Conservation (phyloP, 1,140 invertebrate species). For the Ceratosolen fusciceps region DNA sequence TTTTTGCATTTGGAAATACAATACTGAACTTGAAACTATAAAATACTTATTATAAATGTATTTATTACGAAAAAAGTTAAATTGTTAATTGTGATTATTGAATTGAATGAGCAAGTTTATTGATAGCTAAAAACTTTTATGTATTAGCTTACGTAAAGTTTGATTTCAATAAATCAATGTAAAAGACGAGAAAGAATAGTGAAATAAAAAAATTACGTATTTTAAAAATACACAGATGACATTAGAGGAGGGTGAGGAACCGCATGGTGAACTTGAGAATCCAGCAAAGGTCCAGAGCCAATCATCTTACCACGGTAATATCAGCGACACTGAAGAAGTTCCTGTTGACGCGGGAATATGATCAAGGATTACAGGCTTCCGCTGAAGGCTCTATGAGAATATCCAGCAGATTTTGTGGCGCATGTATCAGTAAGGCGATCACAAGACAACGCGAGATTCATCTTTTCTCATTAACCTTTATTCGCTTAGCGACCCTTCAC, state of each 20-base stretch:
- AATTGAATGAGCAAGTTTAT: too few species aligned
- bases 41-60: neutral
- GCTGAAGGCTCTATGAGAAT: conserved; percentile 87
- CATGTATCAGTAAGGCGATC: conserved; percentile 75
- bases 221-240: conserved; percentile 77
- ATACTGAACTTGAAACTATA: too few species aligned
- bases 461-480: too few species aligned
- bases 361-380: conserved; percentile 89
- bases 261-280: conserved; percentile 56
- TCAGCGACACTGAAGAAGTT: conserved; percentile 68
- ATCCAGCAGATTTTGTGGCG: conserved; percentile 84
- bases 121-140: too few species aligned
- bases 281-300: conserved; percentile 71
- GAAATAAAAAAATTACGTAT: neutral
- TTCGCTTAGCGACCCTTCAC: too few species aligned
- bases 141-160: too few species aligned
- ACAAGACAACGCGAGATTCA: neutral
- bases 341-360: conserved; percentile 81
- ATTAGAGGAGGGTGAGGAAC: conserved; percentile 85
- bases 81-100: too few species aligned
- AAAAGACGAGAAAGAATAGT: neutral
- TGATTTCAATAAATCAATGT: too few species aligned
- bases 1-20: too few species aligned
- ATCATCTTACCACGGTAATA: conserved; percentile 69
- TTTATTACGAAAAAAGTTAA: too few species aligned